These are phyloP conservation scores for Bilobella aurantiaca DNA, from an alignment of 1,140 invertebrate genomes.

Conservation along the genomic window DNA sequence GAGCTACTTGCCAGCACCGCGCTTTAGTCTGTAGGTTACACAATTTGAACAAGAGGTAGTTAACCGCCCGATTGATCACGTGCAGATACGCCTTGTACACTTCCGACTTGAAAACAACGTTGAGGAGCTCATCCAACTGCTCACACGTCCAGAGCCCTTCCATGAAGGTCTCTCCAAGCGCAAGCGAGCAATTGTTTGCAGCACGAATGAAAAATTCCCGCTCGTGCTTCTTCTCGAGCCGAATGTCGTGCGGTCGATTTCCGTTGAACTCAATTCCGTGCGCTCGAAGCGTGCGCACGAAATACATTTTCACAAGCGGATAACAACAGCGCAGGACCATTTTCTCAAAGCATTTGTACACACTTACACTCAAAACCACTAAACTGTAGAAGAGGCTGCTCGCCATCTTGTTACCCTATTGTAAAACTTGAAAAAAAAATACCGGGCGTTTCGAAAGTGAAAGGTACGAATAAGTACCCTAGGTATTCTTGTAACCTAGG, in stretches of 20 bases:
- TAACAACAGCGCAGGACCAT: background rate
- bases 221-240: background rate
- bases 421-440: constrained; percentile 7
- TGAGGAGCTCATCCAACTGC: constrained; percentile 21
- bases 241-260: background rate
- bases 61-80: constrained; percentile 18
- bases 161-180: constrained; percentile 31
- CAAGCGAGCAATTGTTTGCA: constrained; percentile 16
- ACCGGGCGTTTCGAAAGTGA: too few species aligned
- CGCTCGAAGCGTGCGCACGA: background rate
- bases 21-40: constrained; percentile 28
- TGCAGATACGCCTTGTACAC: constrained; percentile 15
- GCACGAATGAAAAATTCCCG: constrained; percentile 25
- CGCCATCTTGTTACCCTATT: constrained; percentile 51
- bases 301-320: background rate
- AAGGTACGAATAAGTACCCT: too few species aligned
- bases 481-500: too few species aligned
- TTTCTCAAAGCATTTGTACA: background rate
- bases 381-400: background rate
- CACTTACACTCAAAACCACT: background rate
- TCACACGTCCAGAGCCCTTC: constrained; percentile 19
- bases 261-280: constrained; percentile 4
- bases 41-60: constrained; percentile 21
- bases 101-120: constrained; percentile 19
- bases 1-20: constrained; percentile 26